Evolutionary conservation across 2,888 invertebrate genomes (phyloP).

Genomic region (Pimpla rufipes): DNA sequence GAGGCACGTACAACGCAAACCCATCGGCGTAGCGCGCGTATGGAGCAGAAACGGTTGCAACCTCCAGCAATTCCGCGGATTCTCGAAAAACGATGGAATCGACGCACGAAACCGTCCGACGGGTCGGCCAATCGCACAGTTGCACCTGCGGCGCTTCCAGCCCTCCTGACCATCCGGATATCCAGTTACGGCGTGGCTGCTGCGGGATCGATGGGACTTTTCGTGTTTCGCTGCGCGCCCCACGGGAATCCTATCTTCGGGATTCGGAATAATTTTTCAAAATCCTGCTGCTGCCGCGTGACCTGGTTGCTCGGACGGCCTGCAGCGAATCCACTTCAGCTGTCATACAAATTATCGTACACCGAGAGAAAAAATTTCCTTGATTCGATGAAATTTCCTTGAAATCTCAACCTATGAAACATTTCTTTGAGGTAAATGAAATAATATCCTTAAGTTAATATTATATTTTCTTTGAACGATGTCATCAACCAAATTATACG

Average conservation of each 20-base stretch:
- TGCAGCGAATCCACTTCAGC: background rate
- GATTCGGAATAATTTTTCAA: background rate
- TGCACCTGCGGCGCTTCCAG: slow-evolving; percentile 60
- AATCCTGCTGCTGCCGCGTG: too few species aligned
- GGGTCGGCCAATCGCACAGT: slow-evolving; percentile 52
- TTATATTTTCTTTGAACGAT: too few species aligned
- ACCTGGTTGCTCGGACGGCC: too few species aligned
- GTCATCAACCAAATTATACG: too few species aligned
- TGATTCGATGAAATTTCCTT: too few species aligned
- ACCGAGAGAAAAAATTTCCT: too few species aligned
- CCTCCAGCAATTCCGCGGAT: slow-evolving; percentile 52
- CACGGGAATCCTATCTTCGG: slow-evolving; percentile 39
- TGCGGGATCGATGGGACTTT: slow-evolving; percentile 46
- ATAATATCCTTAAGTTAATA: too few species aligned
- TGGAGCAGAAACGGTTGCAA: slow-evolving; percentile 55
- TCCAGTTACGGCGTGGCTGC: background rate
- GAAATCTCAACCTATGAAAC: too few species aligned
- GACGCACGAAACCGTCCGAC: slow-evolving; percentile 40
- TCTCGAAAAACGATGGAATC: slow-evolving; percentile 48
- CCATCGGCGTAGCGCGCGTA: slow-evolving; percentile 4
- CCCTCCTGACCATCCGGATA: slow-evolving; percentile 33
- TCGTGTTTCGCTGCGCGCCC: slow-evolving; percentile 29
- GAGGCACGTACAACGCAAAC: slow-evolving; percentile 39
- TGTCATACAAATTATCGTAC: background rate
- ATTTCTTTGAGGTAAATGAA: too few species aligned